Evolutionary conservation across 2,888 invertebrate species (phyloP).

Genomic region (Mongoloraphidia duomilia): DNA sequence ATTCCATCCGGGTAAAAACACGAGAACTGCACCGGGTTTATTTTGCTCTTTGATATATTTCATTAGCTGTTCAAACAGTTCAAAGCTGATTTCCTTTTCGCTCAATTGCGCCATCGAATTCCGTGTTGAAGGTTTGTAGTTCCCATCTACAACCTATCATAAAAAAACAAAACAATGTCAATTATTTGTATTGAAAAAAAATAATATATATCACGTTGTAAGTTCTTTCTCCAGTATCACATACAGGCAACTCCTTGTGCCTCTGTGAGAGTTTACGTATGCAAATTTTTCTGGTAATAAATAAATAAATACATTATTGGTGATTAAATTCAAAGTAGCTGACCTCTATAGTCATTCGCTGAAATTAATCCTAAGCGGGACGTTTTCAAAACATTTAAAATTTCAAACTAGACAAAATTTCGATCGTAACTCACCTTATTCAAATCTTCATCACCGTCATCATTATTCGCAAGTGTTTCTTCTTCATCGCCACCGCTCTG

Average conservation of each 20-base stretch:
- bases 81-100: slow-evolving; percentile 88
- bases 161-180: slow-evolving; percentile 6
- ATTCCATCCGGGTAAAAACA: slow-evolving; percentile 97
- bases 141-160: slow-evolving; percentile 20
- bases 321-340: no score
- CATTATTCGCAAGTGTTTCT: slow-evolving; percentile 25
- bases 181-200: slow-evolving; percentile 7
- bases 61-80: slow-evolving; percentile 72
- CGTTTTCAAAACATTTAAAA: no score
- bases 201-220: no score
- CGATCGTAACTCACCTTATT: slow-evolving; percentile 40
- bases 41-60: slow-evolving; percentile 42
- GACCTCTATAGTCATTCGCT: no score
- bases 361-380: no score
- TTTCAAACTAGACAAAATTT: neutral
- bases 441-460: slow-evolving; percentile 57
- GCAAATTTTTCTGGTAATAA: no score
- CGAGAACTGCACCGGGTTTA: slow-evolving; percentile 72
- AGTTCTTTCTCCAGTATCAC: no score
- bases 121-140: slow-evolving; percentile 46
- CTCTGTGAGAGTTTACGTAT: no score
- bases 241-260: no score
- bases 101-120: slow-evolving; percentile 60
- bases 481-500: slow-evolving; percentile 40
- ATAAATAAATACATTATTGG: no score